Conservation (phyloP, 2,113 vertebrate species). For the Nyctereutes procyonoides region DNA sequence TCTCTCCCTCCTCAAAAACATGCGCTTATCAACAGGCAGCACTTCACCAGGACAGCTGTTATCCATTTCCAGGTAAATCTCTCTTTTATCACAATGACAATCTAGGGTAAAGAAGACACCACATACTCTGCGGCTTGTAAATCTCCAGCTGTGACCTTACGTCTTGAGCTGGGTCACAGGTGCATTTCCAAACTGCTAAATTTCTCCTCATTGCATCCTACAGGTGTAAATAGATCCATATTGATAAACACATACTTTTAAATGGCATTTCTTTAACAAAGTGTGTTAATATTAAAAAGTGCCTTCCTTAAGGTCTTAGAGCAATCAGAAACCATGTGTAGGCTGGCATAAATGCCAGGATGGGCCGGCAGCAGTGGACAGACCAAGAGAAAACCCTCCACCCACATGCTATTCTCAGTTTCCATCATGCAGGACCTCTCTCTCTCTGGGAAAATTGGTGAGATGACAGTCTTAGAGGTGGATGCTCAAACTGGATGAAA, state of each 20-base stretch:
- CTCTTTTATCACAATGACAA: background rate
- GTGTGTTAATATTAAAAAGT: background rate
- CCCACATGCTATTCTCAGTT: background rate
- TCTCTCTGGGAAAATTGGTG: background rate
- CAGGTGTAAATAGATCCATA: background rate
- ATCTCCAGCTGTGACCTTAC: background rate
- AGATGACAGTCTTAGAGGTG: background rate
- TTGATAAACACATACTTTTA: background rate
- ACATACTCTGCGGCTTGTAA: too few relatives aligned
- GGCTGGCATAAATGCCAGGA: rapidly evolving
- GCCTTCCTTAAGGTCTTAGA: background rate
- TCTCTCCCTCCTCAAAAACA: background rate
- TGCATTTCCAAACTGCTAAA: background rate
- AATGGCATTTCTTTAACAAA: background rate
- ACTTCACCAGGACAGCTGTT: background rate
- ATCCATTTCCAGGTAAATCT: background rate
- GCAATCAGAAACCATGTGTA: background rate
- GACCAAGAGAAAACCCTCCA: background rate
- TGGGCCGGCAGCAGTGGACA: rapidly evolving
- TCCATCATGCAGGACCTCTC: too few relatives aligned
- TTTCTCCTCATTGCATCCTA: background rate
- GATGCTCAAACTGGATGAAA: background rate
- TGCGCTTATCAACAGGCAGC: background rate
- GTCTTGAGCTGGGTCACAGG: background rate
- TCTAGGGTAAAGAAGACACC: background rate